Base-by-base conservation (phyloP, 2,888 invertebrate genomes). In the Pyrocoelia pectoralis region DNA sequence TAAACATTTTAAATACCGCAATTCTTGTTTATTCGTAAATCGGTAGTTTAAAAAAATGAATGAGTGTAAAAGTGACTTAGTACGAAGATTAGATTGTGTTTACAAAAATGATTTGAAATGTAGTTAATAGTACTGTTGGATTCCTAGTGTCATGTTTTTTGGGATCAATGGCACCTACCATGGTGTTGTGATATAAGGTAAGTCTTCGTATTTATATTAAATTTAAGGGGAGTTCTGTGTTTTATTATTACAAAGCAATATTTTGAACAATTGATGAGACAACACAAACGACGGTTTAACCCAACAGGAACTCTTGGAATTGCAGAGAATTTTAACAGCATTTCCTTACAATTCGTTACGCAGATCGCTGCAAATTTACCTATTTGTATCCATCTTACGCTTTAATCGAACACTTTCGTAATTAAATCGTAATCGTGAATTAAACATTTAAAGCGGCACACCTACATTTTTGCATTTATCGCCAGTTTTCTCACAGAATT, bases 81-180 rank as follows among this genome's bases (percentile, higher is more conserved):
- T 24, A 24, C 24, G 4, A 51, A 46, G 61, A 56, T 60, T 62
- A 63, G 52, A 5, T 24, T 24, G 24, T 24, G 24, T 24, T 24
- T 24, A 24, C 24, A 24, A 5, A 24, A 24, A 24, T 24, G 24
- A 60, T 66, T 49, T 65, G 56, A 66, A 73, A 74, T 70, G 72
- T 68, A 73, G 71, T 70, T 70, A 69, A 65, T 69, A 56, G 57
- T 69, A 65, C 58, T 67, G 60, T 66, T 58, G 68, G 66, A 67
- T 70, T 72, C 56, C 51, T 67, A 72, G 72, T 71, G 70, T 66
- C 63, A 64, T 69, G 65, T 65, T 68, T 68, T 33, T 65, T 59
- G 69, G 68, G 69, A 71, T 71, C 71, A 71, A 70, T 68, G 70
- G 70, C 70, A 71, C 70, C 64, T 66, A 66, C 46, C 46, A 51